Base-by-base conservation (phyloP, 2,113 vertebrate genomes). In the Stegastes partitus region DNA sequence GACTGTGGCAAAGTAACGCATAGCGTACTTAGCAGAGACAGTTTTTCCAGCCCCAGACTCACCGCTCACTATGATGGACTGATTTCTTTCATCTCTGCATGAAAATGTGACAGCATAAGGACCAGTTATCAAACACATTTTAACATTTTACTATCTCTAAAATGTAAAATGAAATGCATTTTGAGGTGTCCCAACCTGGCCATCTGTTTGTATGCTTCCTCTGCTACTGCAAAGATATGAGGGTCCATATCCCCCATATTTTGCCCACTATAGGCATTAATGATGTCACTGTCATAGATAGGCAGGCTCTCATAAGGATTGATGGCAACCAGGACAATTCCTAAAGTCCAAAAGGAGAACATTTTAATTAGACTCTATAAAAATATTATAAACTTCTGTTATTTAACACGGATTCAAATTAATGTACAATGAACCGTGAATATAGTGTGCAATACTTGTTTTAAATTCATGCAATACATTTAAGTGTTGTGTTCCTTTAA, bases 211-310 rank as follows among this genome's bases (percentile, higher is more conserved):
- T 97, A 99, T 0, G 98, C 97, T 86, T 99, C 97, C 78, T 99
- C 98, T 67, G 97, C 97, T 61, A 99, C 98, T 0, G 98, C 98
- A 83, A 99, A 99, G 89, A 99, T 98, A 83, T 99, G 98, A 11
- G 98, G 98, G 80, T 99, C 98, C 97, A 99, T 98, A 79, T 99
- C 98, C 19, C 97, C 97, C 97, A 97, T 97, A 59, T 99, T 98
- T 90, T 99, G 97, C 69, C 97, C 97, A 45, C 96, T 98, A 87
- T 99, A 99, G 0, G 98, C 98, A 83, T 95, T 95, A 91, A 99
- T 99, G 94, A 99, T 98, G 77, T 97, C 97, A 56, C 95, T 90
- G 11, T 97, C 97, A 94, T 99, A 99, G 92, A 99, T 99, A 21
- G 96, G 96, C 69, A 99, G 91, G 28, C 95, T 96, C 68, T 99